phyloP scores from a whole-genome alignment of 2,113 vertebrate species.

The Herpetotheres cachinnans region DNA sequence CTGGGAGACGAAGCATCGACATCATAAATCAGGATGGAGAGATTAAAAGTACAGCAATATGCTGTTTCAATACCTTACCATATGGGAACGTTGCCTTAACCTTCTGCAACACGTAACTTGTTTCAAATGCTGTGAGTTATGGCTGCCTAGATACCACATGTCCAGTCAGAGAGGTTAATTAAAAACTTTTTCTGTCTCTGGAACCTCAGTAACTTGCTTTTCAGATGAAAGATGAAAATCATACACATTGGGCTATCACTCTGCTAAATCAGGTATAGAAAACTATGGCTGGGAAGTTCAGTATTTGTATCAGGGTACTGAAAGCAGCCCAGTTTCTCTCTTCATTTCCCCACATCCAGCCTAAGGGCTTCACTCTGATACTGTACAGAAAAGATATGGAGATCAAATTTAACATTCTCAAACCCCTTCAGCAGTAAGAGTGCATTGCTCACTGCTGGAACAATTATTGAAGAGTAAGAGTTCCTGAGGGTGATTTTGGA shows the following conservation, averaged over 20 bases:
- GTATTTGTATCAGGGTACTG: background rate
- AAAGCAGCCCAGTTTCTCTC: background rate
- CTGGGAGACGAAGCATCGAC: background rate
- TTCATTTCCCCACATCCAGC: background rate
- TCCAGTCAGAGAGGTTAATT: slow-evolving; percentile 19
- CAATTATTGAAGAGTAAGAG: background rate
- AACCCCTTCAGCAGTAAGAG: background rate
- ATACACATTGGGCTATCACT: background rate
- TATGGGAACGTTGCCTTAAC: background rate
- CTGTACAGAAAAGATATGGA: background rate
- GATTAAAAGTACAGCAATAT: background rate
- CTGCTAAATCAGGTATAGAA: background rate
- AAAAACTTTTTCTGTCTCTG: background rate
- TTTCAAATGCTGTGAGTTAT: background rate
- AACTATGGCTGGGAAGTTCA: background rate
- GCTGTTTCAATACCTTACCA: background rate
- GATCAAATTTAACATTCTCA: background rate
- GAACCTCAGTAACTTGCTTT: background rate
- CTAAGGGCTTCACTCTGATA: background rate
- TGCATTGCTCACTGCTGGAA: background rate
- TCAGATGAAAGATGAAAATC: background rate
- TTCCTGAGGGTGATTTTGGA: background rate
- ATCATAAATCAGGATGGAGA: background rate
- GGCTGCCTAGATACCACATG: background rate
- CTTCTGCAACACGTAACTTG: background rate